A percentile compares a stretch with the other conserved stretches of the same genome.
These are phyloP conservation scores for Nymphalis polychloros DNA, from an alignment of 2,888 invertebrate genomes.

Conservation along the genomic window DNA sequence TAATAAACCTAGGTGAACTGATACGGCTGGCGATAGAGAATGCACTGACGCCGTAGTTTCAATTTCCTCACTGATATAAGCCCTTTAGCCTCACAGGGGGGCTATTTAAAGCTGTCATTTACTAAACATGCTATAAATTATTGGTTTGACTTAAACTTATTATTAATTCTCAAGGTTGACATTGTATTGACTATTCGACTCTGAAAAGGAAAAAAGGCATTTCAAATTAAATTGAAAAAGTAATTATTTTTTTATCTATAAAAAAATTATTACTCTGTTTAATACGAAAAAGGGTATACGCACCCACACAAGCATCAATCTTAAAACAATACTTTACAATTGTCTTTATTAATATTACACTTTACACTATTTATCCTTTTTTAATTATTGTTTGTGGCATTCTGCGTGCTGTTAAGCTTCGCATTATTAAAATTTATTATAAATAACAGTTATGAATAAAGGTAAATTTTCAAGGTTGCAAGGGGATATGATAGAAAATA, in stretches of 20 bases:
- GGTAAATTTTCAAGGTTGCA: conserved; percentile 1
- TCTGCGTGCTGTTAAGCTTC: not conserved
- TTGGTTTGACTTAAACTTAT: conserved; percentile 6
- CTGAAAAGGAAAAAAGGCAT: too few relatives aligned
- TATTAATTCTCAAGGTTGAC: conserved; percentile 7
- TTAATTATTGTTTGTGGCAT: not conserved
- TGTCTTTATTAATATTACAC: too few relatives aligned
- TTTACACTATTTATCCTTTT: not conserved
- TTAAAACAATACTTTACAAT: too few relatives aligned
- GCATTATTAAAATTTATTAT: not conserved
- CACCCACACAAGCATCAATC: too few relatives aligned
- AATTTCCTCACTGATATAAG: conserved; percentile 9
- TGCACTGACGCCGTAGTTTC: conserved; percentile 15
- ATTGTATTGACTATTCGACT: not conserved
- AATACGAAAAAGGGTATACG: too few relatives aligned
- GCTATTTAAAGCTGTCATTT: conserved; percentile 13
- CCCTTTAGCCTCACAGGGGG: conserved; percentile 1
- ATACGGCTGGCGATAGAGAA: conserved; percentile 15
- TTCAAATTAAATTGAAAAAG: too few relatives aligned
- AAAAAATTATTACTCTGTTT: too few relatives aligned
- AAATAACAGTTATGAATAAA: not conserved
- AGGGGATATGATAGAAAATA: not conserved
- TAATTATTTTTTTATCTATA: too few relatives aligned
- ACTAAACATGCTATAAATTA: conserved; percentile 4
- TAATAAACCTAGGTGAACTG: conserved; percentile 11